These are phyloP conservation scores for Philopedon plagiatum DNA, from an alignment of 2,888 invertebrate genomes.

Conservation along the genomic window DNA sequence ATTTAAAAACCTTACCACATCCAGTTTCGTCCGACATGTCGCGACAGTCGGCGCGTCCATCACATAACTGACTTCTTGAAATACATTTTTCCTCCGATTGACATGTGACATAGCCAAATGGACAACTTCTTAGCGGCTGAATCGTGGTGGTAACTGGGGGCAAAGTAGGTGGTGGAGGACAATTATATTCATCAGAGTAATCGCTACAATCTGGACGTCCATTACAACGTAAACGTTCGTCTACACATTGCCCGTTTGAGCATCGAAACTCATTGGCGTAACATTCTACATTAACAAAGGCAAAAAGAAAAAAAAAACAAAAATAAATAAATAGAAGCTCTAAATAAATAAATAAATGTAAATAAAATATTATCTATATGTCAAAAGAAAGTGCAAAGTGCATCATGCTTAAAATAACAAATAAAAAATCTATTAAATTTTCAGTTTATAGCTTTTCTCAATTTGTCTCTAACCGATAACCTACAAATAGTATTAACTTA, in stretches of 20 bases:
- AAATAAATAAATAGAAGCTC: conserved; percentile 41
- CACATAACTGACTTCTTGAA: conserved; percentile 74
- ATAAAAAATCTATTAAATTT: conserved; percentile 6
- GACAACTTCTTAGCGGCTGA: conserved; percentile 64
- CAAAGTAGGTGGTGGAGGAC: conserved; percentile 61
- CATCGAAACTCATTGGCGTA: conserved; percentile 78
- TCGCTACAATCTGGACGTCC: conserved; percentile 73
- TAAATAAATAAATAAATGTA: not conserved
- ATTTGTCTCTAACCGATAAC: too few relatives aligned
- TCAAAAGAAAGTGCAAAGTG: not conserved
- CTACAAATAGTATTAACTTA: too few relatives aligned
- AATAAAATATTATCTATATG: not conserved
- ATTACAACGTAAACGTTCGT: conserved; percentile 73
- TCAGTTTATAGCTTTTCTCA: not conserved
- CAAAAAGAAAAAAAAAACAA: conserved; percentile 54
- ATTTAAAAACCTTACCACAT: conserved; percentile 72
- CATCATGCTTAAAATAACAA: conserved; percentile 9
- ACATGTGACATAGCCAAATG: conserved; percentile 67
- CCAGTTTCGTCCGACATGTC: conserved; percentile 89
- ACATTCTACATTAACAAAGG: conserved; percentile 73
- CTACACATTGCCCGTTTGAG: conserved; percentile 73
- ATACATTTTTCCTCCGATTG: conserved; percentile 72
- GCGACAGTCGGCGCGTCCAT: conserved; percentile 84
- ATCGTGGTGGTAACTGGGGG: conserved; percentile 50
- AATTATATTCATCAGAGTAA: conserved; percentile 73